phyloP scores from a whole-genome alignment of 2,888 invertebrate genomes.

The Caradrina clavipalpis region DNA sequence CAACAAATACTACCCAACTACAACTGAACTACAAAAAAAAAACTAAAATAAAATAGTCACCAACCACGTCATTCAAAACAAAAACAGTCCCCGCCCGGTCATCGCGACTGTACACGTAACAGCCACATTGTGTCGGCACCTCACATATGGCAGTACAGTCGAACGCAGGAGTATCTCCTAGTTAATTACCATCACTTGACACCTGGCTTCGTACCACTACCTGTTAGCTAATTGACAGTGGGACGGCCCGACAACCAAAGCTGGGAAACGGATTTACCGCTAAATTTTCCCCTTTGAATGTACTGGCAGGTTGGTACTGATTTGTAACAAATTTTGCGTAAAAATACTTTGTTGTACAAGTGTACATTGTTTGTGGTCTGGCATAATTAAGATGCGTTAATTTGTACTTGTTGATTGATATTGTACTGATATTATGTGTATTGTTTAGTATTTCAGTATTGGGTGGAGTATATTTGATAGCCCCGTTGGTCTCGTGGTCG shows the following conservation, averaged over 20 bases:
- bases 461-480: too few species aligned
- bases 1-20: too few species aligned
- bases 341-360: constrained; percentile 44
- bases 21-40: not conserved
- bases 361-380: constrained; percentile 15
- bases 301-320: constrained; percentile 32
- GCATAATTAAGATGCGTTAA: constrained; percentile 13
- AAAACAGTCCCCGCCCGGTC: not conserved
- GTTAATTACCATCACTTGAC: constrained; percentile 88
- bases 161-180: constrained; percentile 69
- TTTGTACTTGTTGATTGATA: constrained; percentile 9
- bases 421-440: not conserved
- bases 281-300: constrained; percentile 68
- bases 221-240: constrained; percentile 87
- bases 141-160: constrained; percentile 41
- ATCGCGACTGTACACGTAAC: constrained; percentile 31
- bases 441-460: not conserved
- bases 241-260: constrained; percentile 80
- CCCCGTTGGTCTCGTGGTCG: too few species aligned
- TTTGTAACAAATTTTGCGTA: constrained; percentile 50
- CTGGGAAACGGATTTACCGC: constrained; percentile 77
- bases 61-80: not conserved
- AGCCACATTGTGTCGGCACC: constrained; percentile 46
- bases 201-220: constrained; percentile 80
- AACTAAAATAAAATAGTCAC: not conserved